Base-by-base conservation (phyloP, 2,113 vertebrate genomes). In the Tetraodon nigroviridis region DNA sequence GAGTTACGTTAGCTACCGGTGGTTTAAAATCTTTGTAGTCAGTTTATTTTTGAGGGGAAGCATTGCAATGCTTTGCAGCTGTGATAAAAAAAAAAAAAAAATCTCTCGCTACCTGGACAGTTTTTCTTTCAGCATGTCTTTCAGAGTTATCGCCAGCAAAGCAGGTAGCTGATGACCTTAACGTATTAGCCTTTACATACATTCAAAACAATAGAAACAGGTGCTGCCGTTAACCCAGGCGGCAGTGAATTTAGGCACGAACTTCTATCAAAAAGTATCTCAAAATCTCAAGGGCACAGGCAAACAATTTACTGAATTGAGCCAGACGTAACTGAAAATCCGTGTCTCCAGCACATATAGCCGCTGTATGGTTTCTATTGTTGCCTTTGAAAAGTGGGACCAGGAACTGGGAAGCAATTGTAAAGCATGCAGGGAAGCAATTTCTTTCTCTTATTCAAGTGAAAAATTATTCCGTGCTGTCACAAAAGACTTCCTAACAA, bases 371-470 rank as follows among this genome's bases (percentile, higher is more conserved):
- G 75, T 68, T 83, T 68, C 83, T 53, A 84, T 88, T 88, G 85
- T 83, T 84, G 64, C 75, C 62, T 71, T 50, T 80, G 68, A 84
- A 86, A 84, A 75, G 74, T 16, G 69, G 50, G 69, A 80, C 81
- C 64, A 70, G 68, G 73, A 85, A 82, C 70, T 75, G 72, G 58
- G 71, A 76, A 63, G 84, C 80, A 85, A 84, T 86, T 84, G 86
- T 70, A 84, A 87, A 85, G 77, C 83, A 73, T 69, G 77, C 81
- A 70, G 79, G 75, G 83, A 86, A 84, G 85, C 85, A 84, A 87
- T 88, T 86, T 88, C 80, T 86, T 82, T 86, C 82, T 88, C 84
- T 86, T 86, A 88, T 87, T 89, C 83, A 82, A 86, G 86, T 87
- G 88, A 86, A 82, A 88, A 87, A 86, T 86, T 75, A 84, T 87